phyloP scores from a whole-genome alignment of 2,113 vertebrate genomes.

The Tachuris rubrigastra region DNA sequence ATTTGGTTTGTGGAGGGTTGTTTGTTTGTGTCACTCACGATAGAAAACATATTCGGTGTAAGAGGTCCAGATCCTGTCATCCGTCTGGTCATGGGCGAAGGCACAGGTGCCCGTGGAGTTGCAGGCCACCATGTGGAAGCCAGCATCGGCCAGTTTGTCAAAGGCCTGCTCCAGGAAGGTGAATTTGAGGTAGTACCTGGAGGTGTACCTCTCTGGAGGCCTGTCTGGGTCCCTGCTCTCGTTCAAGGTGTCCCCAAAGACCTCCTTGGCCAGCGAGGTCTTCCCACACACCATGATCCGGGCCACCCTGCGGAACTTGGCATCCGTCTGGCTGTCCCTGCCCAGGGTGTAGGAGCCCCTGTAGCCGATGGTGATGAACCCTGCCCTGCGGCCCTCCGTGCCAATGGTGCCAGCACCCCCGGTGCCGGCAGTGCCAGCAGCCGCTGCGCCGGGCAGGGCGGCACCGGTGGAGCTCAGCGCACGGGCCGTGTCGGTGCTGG shows the following conservation, averaged over 20 bases:
- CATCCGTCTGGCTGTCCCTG: constrained; percentile 90
- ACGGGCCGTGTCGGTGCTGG: constrained; percentile 68
- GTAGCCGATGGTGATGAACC: constrained; percentile 94
- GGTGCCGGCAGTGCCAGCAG: background rate
- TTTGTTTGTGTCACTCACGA: constrained; percentile 84
- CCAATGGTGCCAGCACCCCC: background rate
- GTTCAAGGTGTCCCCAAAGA: constrained; percentile 93
- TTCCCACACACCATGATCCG: constrained; percentile 95
- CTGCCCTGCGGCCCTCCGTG: constrained; percentile 77
- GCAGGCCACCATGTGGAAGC: constrained; percentile 96
- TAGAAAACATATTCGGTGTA: constrained; percentile 99
- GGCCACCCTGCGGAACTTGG: constrained; percentile 91
- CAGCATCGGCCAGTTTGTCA: constrained; percentile 88
- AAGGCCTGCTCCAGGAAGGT: constrained; percentile 96
- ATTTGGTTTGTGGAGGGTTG: background rate
- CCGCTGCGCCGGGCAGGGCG: constrained; percentile 19
- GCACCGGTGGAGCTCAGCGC: constrained; percentile 67
- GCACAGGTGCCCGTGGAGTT: constrained; percentile 93
- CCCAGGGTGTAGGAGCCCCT: constrained; percentile 90
- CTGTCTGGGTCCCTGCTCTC: constrained; percentile 92
- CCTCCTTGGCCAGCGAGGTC: constrained; percentile 91
- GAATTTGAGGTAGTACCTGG: constrained; percentile 94
- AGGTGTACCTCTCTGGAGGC: constrained; percentile 90
- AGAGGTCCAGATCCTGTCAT: constrained; percentile 98
- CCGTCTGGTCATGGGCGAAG: constrained; percentile 91